Evolutionary conservation across 2,797 vertebrate species (phyloP), one percentile per base, ranked within the genome.

Genomic region (Eutrigla gurnardus): DNA sequence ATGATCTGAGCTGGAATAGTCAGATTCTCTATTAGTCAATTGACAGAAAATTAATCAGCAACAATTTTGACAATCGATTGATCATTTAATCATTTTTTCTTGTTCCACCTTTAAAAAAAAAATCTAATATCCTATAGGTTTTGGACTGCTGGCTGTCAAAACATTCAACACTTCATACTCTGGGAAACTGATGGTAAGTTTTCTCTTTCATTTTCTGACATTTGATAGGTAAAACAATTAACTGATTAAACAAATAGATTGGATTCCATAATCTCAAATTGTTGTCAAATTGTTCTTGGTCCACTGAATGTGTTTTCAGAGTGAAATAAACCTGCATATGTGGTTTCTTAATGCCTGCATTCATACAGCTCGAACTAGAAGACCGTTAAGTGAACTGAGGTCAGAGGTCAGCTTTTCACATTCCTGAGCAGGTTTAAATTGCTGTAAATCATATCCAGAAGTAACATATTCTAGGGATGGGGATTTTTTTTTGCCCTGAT

Each of bases 401-500:
- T 71, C 50, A 71, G 36, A 68, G 67, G 71, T 81, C 82, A 74
- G 1, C 33, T 18, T 4, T 37, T 65, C 25, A 65, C n/a, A 53
- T 25, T 66, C 15, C 46, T 55, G 7, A 39, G 32, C 12, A 46
- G 33, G 40, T 55, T 65, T 17, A 45, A n/a, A 18, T 32, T 3
- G 0, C 55, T 32, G n/a, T 32, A 68, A 52, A 62, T 63, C 25
- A 35, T 35, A 58, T 50, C 4, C 17, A 53, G 50, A 47, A 37
- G 3, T 35, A 4, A 45, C 5, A 7, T 35, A 35, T 58, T 15
- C 6, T 50, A 52, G 36, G 6, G 8, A 0, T 37, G 6, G 46
- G 10, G 43, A 42, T 5, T 59, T 55, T 13, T 25, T 25, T 68
- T 63, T 55, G 11, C 1, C 25, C 3, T 45, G 2, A 35, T 17